These are phyloP conservation scores for Papilio xuthus DNA, from an alignment of 1,140 invertebrate genomes.

Conservation along the genomic window DNA sequence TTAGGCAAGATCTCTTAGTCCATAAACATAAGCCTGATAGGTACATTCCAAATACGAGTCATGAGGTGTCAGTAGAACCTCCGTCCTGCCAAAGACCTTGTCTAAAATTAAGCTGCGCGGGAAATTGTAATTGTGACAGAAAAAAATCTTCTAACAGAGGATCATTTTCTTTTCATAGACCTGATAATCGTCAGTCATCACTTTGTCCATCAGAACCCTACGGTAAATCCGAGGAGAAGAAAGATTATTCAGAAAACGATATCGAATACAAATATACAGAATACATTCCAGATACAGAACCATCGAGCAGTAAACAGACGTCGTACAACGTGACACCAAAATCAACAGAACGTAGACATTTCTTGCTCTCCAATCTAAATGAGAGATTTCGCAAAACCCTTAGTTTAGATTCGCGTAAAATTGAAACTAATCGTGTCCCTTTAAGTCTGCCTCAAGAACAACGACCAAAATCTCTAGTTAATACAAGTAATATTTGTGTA, in stretches of 20 bases:
- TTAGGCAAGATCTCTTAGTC: conserved; percentile 73
- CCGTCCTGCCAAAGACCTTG: conserved; percentile 56
- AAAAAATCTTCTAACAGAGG: conserved; percentile 68
- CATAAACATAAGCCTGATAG: conserved; percentile 72
- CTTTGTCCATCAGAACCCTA: conserved; percentile 65
- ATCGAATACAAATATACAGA: conserved; percentile 77
- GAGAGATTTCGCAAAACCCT: conserved; percentile 79
- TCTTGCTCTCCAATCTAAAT: conserved; percentile 76
- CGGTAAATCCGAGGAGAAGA: conserved; percentile 48
- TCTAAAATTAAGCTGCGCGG: conserved; percentile 66
- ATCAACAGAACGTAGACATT: conserved; percentile 69
- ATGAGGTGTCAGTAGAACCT: conserved; percentile 62
- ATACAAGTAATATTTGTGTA: conserved; percentile 71
- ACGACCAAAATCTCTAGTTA: conserved; percentile 76
- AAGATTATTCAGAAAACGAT: conserved; percentile 69
- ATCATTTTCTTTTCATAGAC: conserved; percentile 72
- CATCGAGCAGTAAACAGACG: conserved; percentile 73
- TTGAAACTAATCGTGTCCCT: conserved; percentile 68
- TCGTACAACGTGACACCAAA: conserved; percentile 75
- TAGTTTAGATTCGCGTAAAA: conserved; percentile 75
- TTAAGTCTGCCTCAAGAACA: conserved; percentile 65
- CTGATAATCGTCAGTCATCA: conserved; percentile 64
- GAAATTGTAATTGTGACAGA: conserved; percentile 69
- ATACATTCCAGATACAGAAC: conserved; percentile 71
- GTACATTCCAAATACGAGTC: conserved; percentile 69